Evolutionary conservation across 2,113 vertebrate genomes (phyloP).

Genomic region (Eulacestoma nigropectus): DNA sequence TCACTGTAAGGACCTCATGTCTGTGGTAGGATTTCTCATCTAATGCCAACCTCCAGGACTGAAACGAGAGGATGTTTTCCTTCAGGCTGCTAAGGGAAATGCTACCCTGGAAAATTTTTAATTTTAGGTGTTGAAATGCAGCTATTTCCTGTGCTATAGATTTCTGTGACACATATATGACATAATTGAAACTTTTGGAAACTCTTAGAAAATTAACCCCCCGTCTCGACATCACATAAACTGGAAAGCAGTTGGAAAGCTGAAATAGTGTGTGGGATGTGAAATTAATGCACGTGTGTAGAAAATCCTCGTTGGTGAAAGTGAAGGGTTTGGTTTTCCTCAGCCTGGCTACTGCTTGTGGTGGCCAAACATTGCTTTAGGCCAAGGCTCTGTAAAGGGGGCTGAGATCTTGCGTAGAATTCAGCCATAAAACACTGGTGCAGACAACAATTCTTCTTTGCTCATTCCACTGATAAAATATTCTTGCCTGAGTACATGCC

Average conservation of each 20-base stretch:
- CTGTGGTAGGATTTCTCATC: not conserved
- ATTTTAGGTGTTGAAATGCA: conserved; percentile 68
- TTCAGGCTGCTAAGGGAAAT: conserved; percentile 13
- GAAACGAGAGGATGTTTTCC: conserved; percentile 27
- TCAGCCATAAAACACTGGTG: not conserved
- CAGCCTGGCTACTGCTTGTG: not conserved
- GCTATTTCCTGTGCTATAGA: conserved; percentile 51
- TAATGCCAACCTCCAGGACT: not conserved
- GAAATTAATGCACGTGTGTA: not conserved
- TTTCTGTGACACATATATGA: conserved; percentile 30
- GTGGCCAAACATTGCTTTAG: not conserved
- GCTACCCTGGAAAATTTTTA: conserved; percentile 45
- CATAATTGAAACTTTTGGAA: conserved; percentile 54
- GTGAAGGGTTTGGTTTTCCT: not conserved
- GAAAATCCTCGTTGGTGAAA: not conserved
- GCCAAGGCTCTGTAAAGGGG: not conserved
- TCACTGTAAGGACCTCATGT: not conserved
- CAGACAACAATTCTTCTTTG: not conserved
- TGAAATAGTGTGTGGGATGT: not conserved
- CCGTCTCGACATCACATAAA: not conserved
- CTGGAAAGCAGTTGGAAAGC: conserved; percentile 41
- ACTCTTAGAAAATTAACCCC: conserved; percentile 11
- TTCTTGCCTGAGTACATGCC: not conserved
- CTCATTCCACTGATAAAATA: not conserved
- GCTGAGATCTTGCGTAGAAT: not conserved